Base-by-base conservation (phyloP, 1,140 invertebrate genomes). In the Yoshiicerus persimilis region DNA sequence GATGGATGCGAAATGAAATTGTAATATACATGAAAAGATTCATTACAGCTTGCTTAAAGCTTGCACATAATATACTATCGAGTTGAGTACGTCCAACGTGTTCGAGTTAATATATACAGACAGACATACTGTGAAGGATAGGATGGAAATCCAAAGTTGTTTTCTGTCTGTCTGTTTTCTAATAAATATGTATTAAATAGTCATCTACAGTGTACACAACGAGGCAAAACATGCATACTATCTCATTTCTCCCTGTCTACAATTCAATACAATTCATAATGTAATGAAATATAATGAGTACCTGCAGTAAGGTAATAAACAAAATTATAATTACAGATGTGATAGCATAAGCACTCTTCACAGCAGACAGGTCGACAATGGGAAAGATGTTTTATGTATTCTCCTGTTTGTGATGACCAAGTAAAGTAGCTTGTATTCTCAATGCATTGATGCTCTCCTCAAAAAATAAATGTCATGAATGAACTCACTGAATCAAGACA, bases 271-370 rank as follows among this genome's bases (percentile, higher is more conserved):
- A 38, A 77, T 77, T 77, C 70, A 34, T 77, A 77, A 77, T 77
- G 70, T 36, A 77, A 77, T 77, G 75, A 80, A 36, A 80, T 36
- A 80, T 80, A 80, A 80, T 80, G 75, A 80, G 34, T 80, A 80
- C 75, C 75, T 80, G 75, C 34, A 80, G 16, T 80, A 80, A 36
- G 75, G 75, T 80, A 80, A 80, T 80, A 80, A 80, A 80, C 75
- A 80, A 80, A 80, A 80, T 80, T 80, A 80, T 80, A 80, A 80
- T 80, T 80, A 80, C 75, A 80, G 75, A 80, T 80, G 30, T 2
- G 13, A 80, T 80, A 80, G 75, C 75, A 23, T 20, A 80, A 80
- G 75, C 75, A 80, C 75, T 80, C 75, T 36, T 80, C 34, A 80
- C 75, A 38, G 9, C 30, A 38, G 75, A 80, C 75, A 80, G 75